Conservation (phyloP, 1,140 invertebrate species). For the Papilio dardanus region DNA sequence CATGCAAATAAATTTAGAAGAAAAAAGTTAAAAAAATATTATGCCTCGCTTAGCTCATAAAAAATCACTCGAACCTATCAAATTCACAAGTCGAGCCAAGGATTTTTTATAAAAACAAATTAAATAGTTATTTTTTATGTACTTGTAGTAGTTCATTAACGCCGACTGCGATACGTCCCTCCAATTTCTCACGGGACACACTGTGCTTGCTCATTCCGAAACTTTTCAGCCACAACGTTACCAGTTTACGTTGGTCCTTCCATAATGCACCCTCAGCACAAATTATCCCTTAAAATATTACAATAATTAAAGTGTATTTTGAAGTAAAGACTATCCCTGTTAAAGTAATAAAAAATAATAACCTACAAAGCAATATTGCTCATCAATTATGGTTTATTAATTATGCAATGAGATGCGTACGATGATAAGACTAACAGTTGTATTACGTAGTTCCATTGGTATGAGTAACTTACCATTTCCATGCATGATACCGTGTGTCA, state of each 20-base stretch:
- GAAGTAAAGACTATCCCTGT: too few relatives aligned
- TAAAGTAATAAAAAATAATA: too few relatives aligned
- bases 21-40: too few relatives aligned
- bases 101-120: too few relatives aligned
- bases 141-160: slow-evolving; percentile 86
- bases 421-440: slow-evolving; percentile 22
- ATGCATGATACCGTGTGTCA: slow-evolving; percentile 93
- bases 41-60: too few relatives aligned
- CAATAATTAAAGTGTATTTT: too few relatives aligned
- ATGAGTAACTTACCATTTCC: slow-evolving; percentile 88
- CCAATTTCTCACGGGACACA: slow-evolving; percentile 84
- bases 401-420: slow-evolving; percentile 5
- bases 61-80: too few relatives aligned
- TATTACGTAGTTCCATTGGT: not conserved
- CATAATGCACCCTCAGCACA: slow-evolving; percentile 91
- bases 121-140: too few relatives aligned
- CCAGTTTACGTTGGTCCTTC: slow-evolving; percentile 91
- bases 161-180: slow-evolving; percentile 85
- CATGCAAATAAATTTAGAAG: too few relatives aligned
- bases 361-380: too few relatives aligned
- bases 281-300: slow-evolving; percentile 86
- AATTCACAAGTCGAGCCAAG: too few relatives aligned
- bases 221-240: slow-evolving; percentile 87
- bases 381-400: too few relatives aligned
- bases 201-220: slow-evolving; percentile 89